Conservation (phyloP, 2,888 invertebrate species). For the Clunio marinus region DNA sequence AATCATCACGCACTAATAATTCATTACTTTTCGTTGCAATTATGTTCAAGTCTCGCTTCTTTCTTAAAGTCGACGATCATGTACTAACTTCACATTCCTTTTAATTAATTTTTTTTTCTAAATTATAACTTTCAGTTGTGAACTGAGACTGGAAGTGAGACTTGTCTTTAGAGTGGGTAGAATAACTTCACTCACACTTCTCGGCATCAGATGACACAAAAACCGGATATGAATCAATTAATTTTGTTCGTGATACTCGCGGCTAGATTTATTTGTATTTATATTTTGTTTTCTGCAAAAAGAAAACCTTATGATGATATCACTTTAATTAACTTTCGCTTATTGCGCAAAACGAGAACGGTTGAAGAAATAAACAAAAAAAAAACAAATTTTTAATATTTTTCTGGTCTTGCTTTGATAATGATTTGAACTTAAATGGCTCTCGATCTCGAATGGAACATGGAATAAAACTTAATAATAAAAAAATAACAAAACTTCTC, state of each 20-base stretch:
- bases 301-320: background rate
- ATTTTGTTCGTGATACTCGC: background rate
- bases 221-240: constrained; percentile 34
- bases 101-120: constrained; percentile 21
- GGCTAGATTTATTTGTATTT: too few relatives aligned
- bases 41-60: background rate
- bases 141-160: background rate
- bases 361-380: too few relatives aligned
- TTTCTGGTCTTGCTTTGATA: constrained; percentile 12
- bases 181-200: background rate
- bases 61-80: background rate
- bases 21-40: background rate
- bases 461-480: constrained; percentile 2
- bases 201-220: background rate
- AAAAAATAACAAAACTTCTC: background rate
- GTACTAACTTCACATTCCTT: background rate
- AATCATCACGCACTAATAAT: background rate
- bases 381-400: background rate
- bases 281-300: background rate
- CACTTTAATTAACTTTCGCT: background rate
- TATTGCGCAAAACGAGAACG: constrained; percentile 2
- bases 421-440: constrained; percentile 8
- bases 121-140: constrained; percentile 18
- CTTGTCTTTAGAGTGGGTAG: background rate
- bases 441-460: constrained; percentile 13